phyloP scores from a whole-genome alignment of 2,888 invertebrate species.

The Drosophila paramelanica region DNA sequence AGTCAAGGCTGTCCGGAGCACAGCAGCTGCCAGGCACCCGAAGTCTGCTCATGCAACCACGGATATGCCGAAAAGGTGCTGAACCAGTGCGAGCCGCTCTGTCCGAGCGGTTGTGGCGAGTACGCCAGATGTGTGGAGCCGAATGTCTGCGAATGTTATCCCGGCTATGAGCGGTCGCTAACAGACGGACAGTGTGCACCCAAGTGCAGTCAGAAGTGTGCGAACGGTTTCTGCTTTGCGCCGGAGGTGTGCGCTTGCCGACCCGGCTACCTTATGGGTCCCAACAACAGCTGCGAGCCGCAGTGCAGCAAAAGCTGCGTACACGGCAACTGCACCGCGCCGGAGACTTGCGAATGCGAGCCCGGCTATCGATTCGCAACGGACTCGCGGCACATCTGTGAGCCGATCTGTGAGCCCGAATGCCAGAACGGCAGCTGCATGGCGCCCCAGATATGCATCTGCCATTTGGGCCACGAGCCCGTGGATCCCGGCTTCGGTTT shows the following conservation, averaged over 20 bases:
- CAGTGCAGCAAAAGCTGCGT: conserved; percentile 72
- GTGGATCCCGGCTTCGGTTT: background rate
- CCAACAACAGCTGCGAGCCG: conserved; percentile 74
- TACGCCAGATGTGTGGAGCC: conserved; percentile 74
- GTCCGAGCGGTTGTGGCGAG: conserved; percentile 59
- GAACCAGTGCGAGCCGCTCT: conserved; percentile 58
- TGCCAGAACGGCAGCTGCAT: conserved; percentile 84
- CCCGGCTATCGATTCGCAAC: conserved; percentile 46
- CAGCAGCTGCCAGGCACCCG: conserved; percentile 51
- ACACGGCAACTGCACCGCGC: conserved; percentile 85
- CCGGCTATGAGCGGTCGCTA: conserved; percentile 63
- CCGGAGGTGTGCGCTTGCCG: conserved; percentile 74
- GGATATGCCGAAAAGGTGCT: conserved; percentile 45
- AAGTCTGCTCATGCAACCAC: conserved; percentile 48
- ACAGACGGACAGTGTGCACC: conserved; percentile 51
- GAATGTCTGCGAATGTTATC: conserved; percentile 74
- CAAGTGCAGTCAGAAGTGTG: conserved; percentile 62
- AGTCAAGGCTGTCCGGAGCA: conserved; percentile 44
- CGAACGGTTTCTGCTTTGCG: conserved; percentile 72
- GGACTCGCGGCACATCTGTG: conserved; percentile 67
- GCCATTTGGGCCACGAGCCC: conserved; percentile 75
- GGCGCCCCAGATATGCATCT: conserved; percentile 67
- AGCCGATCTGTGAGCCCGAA: conserved; percentile 79
- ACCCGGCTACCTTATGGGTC: conserved; percentile 81
- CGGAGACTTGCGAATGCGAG: conserved; percentile 72